Evolutionary conservation across 2,797 vertebrate species (phyloP).

Genomic region (Chiloscyllium punctatum): DNA sequence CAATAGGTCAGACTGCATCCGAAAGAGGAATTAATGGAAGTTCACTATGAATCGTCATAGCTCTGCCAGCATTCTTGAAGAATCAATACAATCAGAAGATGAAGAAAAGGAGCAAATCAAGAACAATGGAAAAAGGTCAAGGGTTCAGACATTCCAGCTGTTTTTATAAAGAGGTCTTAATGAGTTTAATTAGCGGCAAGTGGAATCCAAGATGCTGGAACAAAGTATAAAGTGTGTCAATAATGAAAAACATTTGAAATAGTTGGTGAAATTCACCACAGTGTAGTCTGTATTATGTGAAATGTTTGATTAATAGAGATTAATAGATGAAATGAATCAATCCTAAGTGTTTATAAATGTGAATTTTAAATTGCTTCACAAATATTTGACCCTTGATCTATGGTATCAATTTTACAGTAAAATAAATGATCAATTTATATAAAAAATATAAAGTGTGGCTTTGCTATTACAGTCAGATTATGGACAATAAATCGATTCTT

Average conservation of each 20-base stretch:
- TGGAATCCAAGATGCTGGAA: background rate
- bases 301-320: conserved; percentile 11
- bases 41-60: background rate
- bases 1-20: too few relatives aligned
- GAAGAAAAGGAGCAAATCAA: background rate
- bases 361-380: background rate
- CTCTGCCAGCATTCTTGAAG: background rate
- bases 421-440: background rate
- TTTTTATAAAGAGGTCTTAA: background rate
- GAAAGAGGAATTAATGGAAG: background rate
- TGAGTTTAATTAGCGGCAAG: background rate
- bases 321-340: background rate
- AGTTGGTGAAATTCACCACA: background rate
- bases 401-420: background rate
- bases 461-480: background rate
- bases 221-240: background rate
- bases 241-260: background rate
- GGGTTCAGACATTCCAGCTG: background rate
- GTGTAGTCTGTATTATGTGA: background rate
- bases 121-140: background rate
- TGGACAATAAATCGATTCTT: background rate
- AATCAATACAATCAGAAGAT: background rate
- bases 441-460: too few relatives aligned
- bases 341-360: background rate
- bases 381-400: background rate